Evolutionary conservation across 2,888 invertebrate species (phyloP), one percentile per base, ranked within the genome.

Genomic region (Enchytraeus crypticus): DNA sequence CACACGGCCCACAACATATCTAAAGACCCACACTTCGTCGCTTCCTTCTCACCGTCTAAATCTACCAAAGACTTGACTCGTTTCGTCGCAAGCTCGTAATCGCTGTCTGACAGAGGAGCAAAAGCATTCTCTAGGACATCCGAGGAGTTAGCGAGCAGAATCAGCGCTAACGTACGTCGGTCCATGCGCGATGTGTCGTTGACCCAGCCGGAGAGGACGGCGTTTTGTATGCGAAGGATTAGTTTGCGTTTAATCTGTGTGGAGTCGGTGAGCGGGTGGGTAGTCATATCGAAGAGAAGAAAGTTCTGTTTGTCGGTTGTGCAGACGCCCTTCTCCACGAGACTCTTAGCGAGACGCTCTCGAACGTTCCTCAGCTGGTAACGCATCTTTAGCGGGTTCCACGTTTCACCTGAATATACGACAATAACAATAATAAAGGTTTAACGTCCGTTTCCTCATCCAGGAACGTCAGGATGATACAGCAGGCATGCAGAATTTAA

Each of bases 231-330:
- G n/a, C 59, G 51, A 84, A 95, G 96, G 64, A 99, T 92, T 75
- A 99, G 85, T 73, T 93, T 88, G 74, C 89, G 89, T 84, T 99
- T 99, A 58, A 92, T 87, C n/a, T n/a, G n/a, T 70, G 88, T 86
- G 81, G 91, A 90, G 80, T 98, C 96, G 67, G 90, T 92, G 65
- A 99, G 84, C 46, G 98, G 98, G 84, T 99, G 98, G 72, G 98
- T 98, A 59, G 98, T 99, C 96, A 99, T 99, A 82, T 99, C 98
- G 80, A 99, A 99, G 61, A 99, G 84, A 73, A 99, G 84, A 82
- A 99, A 99, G 81, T 99, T 98, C 82, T 98, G 97, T 83, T 97
- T 98, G 81, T 98, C 97, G 63, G 97, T 98, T 64, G 97, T 96
- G n/a, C n/a, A n/a, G n/a, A n/a, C n/a, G n/a, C n/a, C n/a, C n/a